A percentile compares a stretch with the other conserved stretches of the same genome.
These are phyloP conservation scores for Colaptes auratus DNA, from an alignment of 2,113 vertebrate genomes.

Conservation along the genomic window DNA sequence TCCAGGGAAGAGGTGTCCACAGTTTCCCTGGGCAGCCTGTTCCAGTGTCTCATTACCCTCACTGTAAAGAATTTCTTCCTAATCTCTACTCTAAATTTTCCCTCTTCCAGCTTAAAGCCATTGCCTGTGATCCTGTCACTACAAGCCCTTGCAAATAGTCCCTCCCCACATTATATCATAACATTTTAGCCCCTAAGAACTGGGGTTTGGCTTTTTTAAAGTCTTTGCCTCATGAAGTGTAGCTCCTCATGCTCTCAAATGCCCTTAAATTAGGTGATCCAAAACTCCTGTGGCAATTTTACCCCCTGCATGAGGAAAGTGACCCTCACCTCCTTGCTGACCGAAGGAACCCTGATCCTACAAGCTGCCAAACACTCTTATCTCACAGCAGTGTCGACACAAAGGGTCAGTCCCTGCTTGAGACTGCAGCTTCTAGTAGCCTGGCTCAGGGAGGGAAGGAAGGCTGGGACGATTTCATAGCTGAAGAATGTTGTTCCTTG, in stretches of 20 bases:
- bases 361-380: not conserved
- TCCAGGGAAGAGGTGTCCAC: too few relatives aligned
- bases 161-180: too few relatives aligned
- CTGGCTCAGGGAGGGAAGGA: not conserved
- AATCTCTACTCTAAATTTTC: too few relatives aligned
- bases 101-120: too few relatives aligned
- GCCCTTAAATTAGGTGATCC: not conserved
- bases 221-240: not conserved
- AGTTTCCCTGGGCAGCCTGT: too few relatives aligned
- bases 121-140: too few relatives aligned
- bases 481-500: conserved; percentile 76
- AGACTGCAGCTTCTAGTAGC: not conserved
- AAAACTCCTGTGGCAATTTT: not conserved
- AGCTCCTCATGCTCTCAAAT: not conserved
- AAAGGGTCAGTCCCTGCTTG: not conserved
- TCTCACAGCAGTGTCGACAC: accelerated
- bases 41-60: too few relatives aligned
- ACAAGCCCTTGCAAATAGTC: too few relatives aligned
- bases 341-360: accelerated
- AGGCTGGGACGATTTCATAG: conserved; percentile 68
- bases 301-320: not conserved
- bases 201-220: too few relatives aligned
- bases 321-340: not conserved
- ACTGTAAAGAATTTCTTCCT: too few relatives aligned
- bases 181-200: too few relatives aligned